Evolutionary conservation across 1,140 invertebrate genomes (phyloP).

Genomic region (Ceratosolen solmsi): DNA sequence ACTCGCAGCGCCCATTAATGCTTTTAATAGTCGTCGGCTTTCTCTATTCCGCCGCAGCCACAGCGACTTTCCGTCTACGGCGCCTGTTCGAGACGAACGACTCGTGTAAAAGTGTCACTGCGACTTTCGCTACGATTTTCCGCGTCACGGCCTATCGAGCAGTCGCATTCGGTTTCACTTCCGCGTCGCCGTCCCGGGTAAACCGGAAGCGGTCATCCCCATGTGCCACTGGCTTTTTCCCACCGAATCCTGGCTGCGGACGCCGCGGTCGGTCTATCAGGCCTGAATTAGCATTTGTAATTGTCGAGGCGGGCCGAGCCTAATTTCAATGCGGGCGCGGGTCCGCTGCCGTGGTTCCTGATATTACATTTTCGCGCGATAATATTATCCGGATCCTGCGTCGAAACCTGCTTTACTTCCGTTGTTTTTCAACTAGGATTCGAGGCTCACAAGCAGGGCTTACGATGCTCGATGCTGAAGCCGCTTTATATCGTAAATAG

Average conservation of each 20-base stretch:
- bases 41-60: background rate
- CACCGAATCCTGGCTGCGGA: background rate
- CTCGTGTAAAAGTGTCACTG: background rate
- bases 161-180: background rate
- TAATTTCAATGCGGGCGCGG: background rate
- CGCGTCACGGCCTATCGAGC: background rate
- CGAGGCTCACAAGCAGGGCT: no score
- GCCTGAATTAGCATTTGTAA: background rate
- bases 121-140: no score
- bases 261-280: background rate
- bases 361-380: background rate
- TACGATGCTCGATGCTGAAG: no score
- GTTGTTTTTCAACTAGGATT: no score
- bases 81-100: background rate
- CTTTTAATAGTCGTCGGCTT: background rate
- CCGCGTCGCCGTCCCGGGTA: background rate
- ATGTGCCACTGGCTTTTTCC: background rate
- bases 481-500: no score
- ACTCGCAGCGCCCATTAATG: background rate
- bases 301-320: no score
- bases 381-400: background rate
- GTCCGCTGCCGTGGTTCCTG: background rate
- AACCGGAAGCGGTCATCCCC: constrained; percentile 8
- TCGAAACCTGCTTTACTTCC: background rate
- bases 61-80: background rate